Evolutionary conservation across 2,797 vertebrate species (phyloP), one percentile per base, ranked within the genome.

Genomic region (Scleropages formosus): DNA sequence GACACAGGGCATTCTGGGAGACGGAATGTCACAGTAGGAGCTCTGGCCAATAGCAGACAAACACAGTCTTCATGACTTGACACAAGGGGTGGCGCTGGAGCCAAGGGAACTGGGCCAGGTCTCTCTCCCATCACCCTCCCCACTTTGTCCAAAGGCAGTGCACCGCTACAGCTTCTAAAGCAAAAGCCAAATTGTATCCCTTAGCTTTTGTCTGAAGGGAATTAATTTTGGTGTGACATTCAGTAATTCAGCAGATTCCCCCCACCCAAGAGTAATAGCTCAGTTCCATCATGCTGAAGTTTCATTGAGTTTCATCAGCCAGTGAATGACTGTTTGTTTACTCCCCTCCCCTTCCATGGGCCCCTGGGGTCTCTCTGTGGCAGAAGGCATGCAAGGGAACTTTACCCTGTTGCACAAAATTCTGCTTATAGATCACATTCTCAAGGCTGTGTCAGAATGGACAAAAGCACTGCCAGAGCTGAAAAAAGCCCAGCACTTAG

Each of bases 1-100:
- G 80, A 24, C 65, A 39, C 4, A 9, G 64, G 72, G 75, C 67
- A 75, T 81, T 84, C 81, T 84, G 81, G 77, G 74, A 67, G 64
- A 67, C 44, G 53, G 74, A 73, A n/a, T n/a, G 16, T 59, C 78
- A 67, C 85, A 86, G 80, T 85, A 78, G 84, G 84, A 86, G 85
- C 77, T 60, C 46, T 81, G 79, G 84, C 82, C 74, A 84, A 75
- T 85, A 74, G 79, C 61, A 76, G 80, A 74, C 75, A 71, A 81
- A 82, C 81, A 0, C 82, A 79, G 84, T 75, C 31, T 75, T 60
- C 31, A 59, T 18, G 74, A 27, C 39, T 61, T 56, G 68, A 58
- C 24, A 56, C 15, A 24, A 56, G 68, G 49, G 27, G 47, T 16
- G 31, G 68, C 0, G 24, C 8, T 4, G 49, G 24, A 58, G 68